A percentile compares a stretch with the other conserved stretches of the same genome.
Conservation (phyloP, 1,140 invertebrate species). For the Bombus consobrinus region DNA sequence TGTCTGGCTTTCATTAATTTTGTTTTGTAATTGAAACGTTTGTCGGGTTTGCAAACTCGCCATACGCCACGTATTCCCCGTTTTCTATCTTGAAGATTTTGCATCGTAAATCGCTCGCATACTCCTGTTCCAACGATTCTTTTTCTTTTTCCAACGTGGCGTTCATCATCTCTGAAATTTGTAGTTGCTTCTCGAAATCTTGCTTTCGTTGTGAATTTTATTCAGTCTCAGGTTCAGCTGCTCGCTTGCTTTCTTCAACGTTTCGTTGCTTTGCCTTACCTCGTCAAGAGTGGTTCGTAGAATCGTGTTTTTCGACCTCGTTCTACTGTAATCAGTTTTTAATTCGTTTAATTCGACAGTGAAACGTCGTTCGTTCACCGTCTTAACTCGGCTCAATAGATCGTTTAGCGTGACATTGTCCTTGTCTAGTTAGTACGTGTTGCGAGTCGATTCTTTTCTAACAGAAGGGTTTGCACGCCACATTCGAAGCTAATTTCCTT, state of each 20-base stretch:
- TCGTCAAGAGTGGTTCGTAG: constrained; percentile 27
- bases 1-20: constrained; percentile 16
- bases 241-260: constrained; percentile 26
- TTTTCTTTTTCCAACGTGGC: constrained; percentile 30
- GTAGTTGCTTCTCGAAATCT: constrained; percentile 45
- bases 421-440: constrained; percentile 49
- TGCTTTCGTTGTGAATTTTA: constrained; percentile 45
- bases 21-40: neutral
- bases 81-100: neutral
- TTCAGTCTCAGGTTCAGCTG: constrained; percentile 28
- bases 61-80: neutral
- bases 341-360: constrained; percentile 60
- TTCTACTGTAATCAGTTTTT: constrained; percentile 47
- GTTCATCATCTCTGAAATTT: constrained; percentile 31
- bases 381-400: constrained; percentile 52
- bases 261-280: constrained; percentile 5
- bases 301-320: constrained; percentile 32
- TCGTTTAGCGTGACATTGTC: constrained; percentile 50
- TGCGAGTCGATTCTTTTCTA: constrained; percentile 45
- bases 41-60: neutral
- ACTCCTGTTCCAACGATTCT: constrained; percentile 20
- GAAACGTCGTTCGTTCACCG: constrained; percentile 51
- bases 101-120: neutral
- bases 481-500: constrained; percentile 36
- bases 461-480: constrained; percentile 34